phyloP scores from a whole-genome alignment of 2,113 vertebrate species.

The Clinocottus analis region DNA sequence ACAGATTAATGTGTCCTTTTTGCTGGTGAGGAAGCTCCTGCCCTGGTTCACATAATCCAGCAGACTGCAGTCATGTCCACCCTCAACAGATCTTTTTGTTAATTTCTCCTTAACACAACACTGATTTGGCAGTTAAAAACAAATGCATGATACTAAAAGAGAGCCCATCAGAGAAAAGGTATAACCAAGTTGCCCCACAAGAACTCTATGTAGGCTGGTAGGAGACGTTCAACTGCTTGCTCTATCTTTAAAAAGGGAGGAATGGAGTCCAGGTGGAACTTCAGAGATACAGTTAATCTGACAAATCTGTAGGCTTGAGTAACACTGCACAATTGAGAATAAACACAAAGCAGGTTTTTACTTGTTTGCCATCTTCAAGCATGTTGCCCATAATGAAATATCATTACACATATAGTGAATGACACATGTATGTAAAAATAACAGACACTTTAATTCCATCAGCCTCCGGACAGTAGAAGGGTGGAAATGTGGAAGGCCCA shows the following conservation, averaged over 20 bases:
- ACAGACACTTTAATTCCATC: background rate
- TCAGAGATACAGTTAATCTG: conserved; percentile 9
- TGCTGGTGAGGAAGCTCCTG: conserved; percentile 6
- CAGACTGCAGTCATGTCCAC: conserved; percentile 1
- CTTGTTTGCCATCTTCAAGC: conserved; percentile 4
- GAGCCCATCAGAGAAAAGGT: conserved; percentile 9
- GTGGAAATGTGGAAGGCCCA: conserved; percentile 13
- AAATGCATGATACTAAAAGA: conserved; percentile 20
- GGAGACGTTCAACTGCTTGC: conserved; percentile 14
- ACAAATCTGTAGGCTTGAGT: background rate
- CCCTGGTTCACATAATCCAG: conserved; percentile 2
- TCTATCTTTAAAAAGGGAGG: conserved; percentile 21
- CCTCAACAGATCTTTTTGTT: conserved; percentile 13
- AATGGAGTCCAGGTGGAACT: conserved; percentile 24
- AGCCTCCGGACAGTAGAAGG: conserved; percentile 11
- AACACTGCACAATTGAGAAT: background rate
- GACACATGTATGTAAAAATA: background rate
- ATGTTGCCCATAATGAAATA: background rate
- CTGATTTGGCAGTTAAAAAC: conserved; percentile 13
- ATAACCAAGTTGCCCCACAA: conserved; percentile 17
- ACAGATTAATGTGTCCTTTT: background rate
- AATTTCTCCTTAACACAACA: conserved; percentile 3
- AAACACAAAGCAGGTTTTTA: accelerated
- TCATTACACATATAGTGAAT: background rate
- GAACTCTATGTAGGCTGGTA: conserved; percentile 29